Evolutionary conservation across 2,888 invertebrate species (phyloP).

Genomic region (Quadroppia sp.): DNA sequence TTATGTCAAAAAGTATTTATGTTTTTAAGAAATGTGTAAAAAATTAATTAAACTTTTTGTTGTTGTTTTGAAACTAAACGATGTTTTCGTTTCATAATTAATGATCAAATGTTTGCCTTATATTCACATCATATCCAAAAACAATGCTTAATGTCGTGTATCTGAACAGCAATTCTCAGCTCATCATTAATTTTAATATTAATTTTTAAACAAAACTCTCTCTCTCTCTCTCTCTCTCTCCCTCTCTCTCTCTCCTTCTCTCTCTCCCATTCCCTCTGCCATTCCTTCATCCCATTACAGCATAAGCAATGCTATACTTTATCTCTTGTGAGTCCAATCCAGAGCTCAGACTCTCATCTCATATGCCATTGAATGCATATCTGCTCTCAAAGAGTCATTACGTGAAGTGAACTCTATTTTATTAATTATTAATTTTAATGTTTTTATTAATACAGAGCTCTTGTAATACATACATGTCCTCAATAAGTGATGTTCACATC

Average conservation of each 20-base stretch:
- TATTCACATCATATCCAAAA: not conserved
- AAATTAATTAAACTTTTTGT: not conserved
- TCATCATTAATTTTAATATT: conserved; percentile 4
- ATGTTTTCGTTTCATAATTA: not conserved
- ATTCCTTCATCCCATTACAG: not conserved
- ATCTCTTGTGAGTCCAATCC: not conserved
- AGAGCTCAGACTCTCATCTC: not conserved
- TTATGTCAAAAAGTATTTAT: too few relatives aligned
- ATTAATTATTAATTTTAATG: not conserved
- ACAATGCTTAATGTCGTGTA: conserved; percentile 17
- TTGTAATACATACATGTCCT: not conserved
- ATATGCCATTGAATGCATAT: not conserved
- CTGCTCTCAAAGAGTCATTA: not conserved
- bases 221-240: not conserved
- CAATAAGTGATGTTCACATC: not conserved
- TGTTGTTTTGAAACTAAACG: not conserved
- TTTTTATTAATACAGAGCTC: not conserved
- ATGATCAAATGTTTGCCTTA: not conserved
- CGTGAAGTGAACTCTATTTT: not conserved
- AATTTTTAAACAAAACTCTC: conserved; percentile 9
- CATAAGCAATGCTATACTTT: not conserved
- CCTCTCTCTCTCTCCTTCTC: not conserved
- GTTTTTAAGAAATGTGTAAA: not conserved
- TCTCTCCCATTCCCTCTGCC: too few relatives aligned
- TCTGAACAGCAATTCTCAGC: conserved; percentile 4